Conservation (phyloP, 37 sponge, comb jelly and placozoan species). For the Agelas oroides region DNA sequence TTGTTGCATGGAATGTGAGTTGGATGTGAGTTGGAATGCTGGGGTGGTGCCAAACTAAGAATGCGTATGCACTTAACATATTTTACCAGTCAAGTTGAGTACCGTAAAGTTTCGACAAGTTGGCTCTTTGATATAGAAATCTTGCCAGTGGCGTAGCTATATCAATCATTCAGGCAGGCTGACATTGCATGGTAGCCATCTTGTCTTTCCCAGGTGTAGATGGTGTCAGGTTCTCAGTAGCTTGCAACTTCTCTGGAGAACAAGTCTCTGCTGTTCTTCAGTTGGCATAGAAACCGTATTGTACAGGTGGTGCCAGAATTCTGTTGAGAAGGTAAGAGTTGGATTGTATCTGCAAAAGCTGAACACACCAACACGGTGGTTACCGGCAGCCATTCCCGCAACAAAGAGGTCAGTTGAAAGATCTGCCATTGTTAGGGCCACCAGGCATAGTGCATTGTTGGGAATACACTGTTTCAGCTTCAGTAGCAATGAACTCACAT, state of each 20-base stretch:
- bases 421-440: constrained; percentile 91
- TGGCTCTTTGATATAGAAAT: no score
- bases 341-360: constrained; percentile 92
- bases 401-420: constrained; percentile 93
- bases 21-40: no score
- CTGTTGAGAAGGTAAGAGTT: constrained; percentile 75
- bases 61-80: no score
- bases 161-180: no score
- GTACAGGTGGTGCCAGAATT: constrained; percentile 81
- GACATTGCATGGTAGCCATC: no score
- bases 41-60: no score
- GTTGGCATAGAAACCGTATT: background rate
- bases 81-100: no score
- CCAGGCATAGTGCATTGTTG: constrained; percentile 74
- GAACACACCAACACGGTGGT: constrained; percentile 89
- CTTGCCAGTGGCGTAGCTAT: no score
- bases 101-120: no score
- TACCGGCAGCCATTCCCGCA: constrained; percentile 94
- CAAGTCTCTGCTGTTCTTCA: constrained; percentile 16
- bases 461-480: constrained; percentile 59
- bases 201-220: no score
- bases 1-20: no score
- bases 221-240: no score
- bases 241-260: constrained; percentile 85
- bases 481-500: constrained; percentile 65